Evolutionary conservation across 2,113 vertebrate species (phyloP).

Genomic region (Ranitomeya variabilis): DNA sequence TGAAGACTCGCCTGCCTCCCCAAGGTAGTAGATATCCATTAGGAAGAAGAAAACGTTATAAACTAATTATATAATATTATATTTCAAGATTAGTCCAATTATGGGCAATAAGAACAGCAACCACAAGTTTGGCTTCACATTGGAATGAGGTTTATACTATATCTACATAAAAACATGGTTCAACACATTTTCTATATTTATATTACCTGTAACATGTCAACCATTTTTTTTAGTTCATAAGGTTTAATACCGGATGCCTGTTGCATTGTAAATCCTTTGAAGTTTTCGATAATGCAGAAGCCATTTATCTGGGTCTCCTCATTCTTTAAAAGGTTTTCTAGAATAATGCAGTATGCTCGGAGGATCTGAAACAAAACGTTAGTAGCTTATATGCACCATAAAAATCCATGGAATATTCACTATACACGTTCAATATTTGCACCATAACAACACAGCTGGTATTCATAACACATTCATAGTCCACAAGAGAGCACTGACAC

Average conservation of each 20-base stretch:
- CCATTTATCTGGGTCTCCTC: slow-evolving; percentile 98
- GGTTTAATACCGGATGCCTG: slow-evolving; percentile 92
- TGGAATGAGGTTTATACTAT: neutral
- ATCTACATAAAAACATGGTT: neutral
- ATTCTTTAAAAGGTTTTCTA: slow-evolving; percentile 93
- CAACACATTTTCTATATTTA: neutral
- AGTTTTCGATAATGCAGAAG: slow-evolving; percentile 96
- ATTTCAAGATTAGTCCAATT: neutral
- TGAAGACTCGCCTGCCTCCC: no score
- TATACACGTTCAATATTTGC: neutral
- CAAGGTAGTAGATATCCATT: neutral
- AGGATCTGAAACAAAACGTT: slow-evolving; percentile 76
- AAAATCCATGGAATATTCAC: neutral
- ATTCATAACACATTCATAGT: neutral
- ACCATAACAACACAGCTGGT: neutral
- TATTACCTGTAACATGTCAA: slow-evolving; percentile 97
- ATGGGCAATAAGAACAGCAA: neutral
- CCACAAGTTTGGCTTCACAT: neutral
- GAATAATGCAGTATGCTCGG: slow-evolving; percentile 92
- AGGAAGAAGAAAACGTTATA: neutral
- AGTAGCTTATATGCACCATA: neutral
- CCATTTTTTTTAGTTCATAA: slow-evolving; percentile 96
- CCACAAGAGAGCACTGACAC: neutral
- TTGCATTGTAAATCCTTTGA: slow-evolving; percentile 97
- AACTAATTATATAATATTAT: neutral